Evolutionary conservation across 64 coral and sea anemone genomes (phyloP).

Genomic region (Pachyseris speciosa): DNA sequence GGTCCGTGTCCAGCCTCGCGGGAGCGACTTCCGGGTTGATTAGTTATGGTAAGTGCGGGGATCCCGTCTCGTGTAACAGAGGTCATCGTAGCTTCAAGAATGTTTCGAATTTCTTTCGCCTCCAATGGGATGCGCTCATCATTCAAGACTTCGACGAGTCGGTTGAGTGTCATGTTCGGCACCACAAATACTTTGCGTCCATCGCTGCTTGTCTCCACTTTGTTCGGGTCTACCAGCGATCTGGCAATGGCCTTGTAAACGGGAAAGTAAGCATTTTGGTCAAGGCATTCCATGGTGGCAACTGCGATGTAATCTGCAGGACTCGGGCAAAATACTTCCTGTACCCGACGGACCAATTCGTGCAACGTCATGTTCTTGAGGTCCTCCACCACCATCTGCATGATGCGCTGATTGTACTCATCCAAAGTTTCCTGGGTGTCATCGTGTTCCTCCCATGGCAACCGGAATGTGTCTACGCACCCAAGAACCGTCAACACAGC

Average conservation of each 20-base stretch:
- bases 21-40: neutral
- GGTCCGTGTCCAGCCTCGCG: neutral
- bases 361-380: neutral
- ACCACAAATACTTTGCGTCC: neutral
- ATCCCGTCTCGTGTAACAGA: neutral
- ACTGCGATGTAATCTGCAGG: neutral
- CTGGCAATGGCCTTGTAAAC: neutral
- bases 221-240: neutral
- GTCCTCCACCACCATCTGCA: neutral
- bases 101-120: neutral
- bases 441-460: neutral
- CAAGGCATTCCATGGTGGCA: neutral
- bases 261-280: neutral
- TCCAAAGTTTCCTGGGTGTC: neutral
- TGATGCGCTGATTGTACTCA: neutral
- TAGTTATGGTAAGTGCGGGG: neutral
- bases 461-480: neutral
- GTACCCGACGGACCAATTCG: neutral
- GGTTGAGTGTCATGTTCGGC: neutral
- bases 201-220: neutral
- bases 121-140: neutral
- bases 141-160: neutral
- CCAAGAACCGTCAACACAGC: neutral
- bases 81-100: neutral
- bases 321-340: neutral